phyloP scores from a whole-genome alignment of 2,113 vertebrate species.

The Andinoacara biseriatus region DNA sequence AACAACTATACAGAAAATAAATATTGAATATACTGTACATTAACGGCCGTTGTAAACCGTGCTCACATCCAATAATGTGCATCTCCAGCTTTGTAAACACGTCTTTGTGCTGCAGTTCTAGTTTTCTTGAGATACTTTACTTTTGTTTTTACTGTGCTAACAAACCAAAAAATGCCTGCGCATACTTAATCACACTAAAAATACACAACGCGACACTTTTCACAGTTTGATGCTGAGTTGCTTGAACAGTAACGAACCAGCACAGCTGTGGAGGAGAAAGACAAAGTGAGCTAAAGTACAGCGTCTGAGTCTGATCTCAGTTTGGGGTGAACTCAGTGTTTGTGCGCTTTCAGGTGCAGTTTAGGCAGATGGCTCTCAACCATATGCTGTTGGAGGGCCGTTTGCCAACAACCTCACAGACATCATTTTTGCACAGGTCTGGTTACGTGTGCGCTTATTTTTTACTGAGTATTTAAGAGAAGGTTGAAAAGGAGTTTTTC shows the following conservation, averaged over 20 bases:
- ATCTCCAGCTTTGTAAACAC: accelerated
- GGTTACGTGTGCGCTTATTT: constrained; percentile 53
- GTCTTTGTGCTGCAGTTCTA: neutral
- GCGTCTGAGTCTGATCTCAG: constrained; percentile 25
- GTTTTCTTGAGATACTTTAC: neutral
- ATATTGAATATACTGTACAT: neutral
- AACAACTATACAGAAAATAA: neutral
- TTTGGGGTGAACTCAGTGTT: constrained; percentile 41
- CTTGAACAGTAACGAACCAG: constrained; percentile 2
- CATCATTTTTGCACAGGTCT: constrained; percentile 45
- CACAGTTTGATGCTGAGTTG: neutral
- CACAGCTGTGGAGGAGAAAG: constrained; percentile 12
- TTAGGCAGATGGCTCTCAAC: constrained; percentile 57
- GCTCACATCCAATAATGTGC: neutral
- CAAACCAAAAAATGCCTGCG: neutral
- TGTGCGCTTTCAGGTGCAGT: constrained; percentile 40
- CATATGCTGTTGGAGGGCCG: constrained; percentile 55
- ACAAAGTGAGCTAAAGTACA: neutral
- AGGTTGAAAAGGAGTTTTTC: constrained; percentile 16
- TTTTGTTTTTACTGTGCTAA: neutral
- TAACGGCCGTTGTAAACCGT: neutral
- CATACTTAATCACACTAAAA: neutral
- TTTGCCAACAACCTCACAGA: constrained; percentile 51
- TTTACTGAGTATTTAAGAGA: constrained; percentile 37
- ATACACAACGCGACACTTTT: too few relatives aligned